Evolutionary conservation across 2,888 invertebrate genomes (phyloP).

Genomic region (Tineola bisselliella): DNA sequence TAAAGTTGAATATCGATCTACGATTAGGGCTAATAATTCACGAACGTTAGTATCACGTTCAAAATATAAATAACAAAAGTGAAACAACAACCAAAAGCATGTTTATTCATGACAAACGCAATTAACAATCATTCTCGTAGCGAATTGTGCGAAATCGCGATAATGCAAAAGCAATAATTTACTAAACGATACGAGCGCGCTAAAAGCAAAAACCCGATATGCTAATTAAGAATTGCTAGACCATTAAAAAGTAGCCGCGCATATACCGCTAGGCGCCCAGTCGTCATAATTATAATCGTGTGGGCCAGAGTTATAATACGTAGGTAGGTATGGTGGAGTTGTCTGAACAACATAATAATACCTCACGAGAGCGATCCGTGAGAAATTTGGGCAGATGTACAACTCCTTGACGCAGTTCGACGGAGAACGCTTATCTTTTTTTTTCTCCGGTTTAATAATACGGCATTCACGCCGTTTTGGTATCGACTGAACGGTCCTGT

Average conservation of each 20-base stretch:
- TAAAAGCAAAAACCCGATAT: constrained; percentile 38
- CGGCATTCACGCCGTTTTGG: constrained; percentile 27
- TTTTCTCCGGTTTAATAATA: constrained; percentile 56
- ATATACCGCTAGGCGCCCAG: constrained; percentile 52
- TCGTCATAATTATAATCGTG: constrained; percentile 44
- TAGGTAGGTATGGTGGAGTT: constrained; percentile 45
- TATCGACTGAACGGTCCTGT: constrained; percentile 41
- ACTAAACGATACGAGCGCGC: not conserved
- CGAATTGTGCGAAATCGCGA: not conserved
- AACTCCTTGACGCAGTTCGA: constrained; percentile 62
- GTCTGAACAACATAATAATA: constrained; percentile 51
- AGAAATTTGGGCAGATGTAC: constrained; percentile 70
- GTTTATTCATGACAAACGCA: not conserved
- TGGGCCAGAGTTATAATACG: constrained; percentile 41
- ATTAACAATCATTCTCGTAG: not conserved
- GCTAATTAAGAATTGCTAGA: constrained; percentile 32
- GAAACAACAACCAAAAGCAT: not conserved
- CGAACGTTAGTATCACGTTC: not conserved
- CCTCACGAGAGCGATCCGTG: constrained; percentile 56
- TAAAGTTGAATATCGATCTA: no score
- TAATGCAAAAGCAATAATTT: not conserved
- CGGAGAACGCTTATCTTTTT: constrained; percentile 61
- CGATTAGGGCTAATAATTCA: no score
- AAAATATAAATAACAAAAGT: not conserved
- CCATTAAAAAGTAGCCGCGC: constrained; percentile 45